Evolutionary conservation across 2,888 invertebrate genomes (phyloP).

Genomic region (Coelopa pilipes): DNA sequence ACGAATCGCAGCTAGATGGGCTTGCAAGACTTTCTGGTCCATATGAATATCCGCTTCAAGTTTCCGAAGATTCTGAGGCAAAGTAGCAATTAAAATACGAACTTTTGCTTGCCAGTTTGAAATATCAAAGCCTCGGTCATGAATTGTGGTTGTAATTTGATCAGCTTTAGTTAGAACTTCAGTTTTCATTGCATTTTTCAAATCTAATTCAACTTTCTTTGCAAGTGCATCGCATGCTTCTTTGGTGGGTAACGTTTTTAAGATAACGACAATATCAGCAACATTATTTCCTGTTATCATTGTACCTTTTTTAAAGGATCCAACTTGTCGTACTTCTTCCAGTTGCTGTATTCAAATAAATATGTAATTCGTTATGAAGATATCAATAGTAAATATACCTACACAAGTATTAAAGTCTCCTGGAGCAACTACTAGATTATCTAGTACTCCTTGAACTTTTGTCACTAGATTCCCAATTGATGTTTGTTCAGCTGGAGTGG

Average conservation of each 20-base stretch:
- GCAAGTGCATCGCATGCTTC: constrained; percentile 94
- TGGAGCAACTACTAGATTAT: constrained; percentile 93
- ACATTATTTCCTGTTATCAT: constrained; percentile 96
- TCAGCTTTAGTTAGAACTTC: constrained; percentile 74
- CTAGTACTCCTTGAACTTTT: constrained; percentile 93
- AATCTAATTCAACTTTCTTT: constrained; percentile 85
- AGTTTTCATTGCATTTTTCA: constrained; percentile 78
- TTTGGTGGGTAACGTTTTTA: constrained; percentile 95
- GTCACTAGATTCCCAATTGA: constrained; percentile 93
- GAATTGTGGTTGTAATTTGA: constrained; percentile 67
- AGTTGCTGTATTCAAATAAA: constrained; percentile 73
- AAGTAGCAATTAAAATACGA: constrained; percentile 90
- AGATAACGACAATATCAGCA: constrained; percentile 95
- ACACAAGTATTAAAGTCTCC: constrained; percentile 96
- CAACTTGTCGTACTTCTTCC: constrained; percentile 95
- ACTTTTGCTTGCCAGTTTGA: constrained; percentile 87
- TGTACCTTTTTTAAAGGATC: constrained; percentile 97
- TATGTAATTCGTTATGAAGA: not conserved
- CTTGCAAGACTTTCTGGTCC: constrained; percentile 81
- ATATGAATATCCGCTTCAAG: constrained; percentile 87
- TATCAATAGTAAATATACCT: constrained; percentile 64
- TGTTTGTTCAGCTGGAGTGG: constrained; percentile 89
- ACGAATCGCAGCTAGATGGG: constrained; percentile 92
- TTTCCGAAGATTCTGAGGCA: constrained; percentile 93
- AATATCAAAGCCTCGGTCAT: constrained; percentile 89